Conservation (phyloP, 2,113 vertebrate genomes). For the Solea solea region DNA sequence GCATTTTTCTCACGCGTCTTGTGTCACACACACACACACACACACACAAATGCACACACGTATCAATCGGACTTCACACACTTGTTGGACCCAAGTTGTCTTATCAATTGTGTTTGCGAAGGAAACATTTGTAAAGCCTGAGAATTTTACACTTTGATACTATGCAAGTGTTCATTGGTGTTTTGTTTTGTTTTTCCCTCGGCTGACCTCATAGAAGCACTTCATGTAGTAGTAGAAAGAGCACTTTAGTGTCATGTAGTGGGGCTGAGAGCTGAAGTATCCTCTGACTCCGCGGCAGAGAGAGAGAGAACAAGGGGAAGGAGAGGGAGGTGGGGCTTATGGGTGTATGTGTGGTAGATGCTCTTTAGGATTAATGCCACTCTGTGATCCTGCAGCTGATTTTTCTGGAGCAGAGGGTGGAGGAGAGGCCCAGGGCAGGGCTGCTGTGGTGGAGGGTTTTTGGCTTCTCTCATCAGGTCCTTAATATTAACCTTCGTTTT, state of each 20-base stretch:
- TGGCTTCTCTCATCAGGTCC: conserved; percentile 40
- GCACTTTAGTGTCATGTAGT: conserved; percentile 62
- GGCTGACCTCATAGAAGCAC: conserved; percentile 49
- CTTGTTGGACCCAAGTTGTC: conserved; percentile 28
- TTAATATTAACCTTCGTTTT: conserved; percentile 54
- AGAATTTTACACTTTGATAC: conserved; percentile 14
- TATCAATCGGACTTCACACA: conserved; percentile 28
- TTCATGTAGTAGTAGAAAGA: conserved; percentile 46
- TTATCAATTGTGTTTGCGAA: conserved; percentile 16
- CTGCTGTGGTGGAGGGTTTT: conserved; percentile 57
- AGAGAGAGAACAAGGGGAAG: conserved; percentile 22
- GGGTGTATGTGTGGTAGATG: conserved; percentile 17
- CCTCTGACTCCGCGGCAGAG: conserved; percentile 19
- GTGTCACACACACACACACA: conserved; percentile 24
- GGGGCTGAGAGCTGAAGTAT: conserved; percentile 28
- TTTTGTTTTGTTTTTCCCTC: conserved; percentile 12
- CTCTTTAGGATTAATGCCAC: conserved; percentile 38
- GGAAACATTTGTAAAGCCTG: conserved; percentile 11
- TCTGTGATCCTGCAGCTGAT: conserved; percentile 46
- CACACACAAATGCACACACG: conserved; percentile 29
- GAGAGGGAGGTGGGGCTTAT: not conserved
- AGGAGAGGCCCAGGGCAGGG: conserved; percentile 54
- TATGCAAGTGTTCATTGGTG: conserved; percentile 30
- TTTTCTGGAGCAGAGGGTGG: conserved; percentile 57
- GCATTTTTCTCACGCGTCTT: conserved; percentile 39